Conservation (phyloP, 2,888 invertebrate genomes). For the Helicoverpa assulta region DNA sequence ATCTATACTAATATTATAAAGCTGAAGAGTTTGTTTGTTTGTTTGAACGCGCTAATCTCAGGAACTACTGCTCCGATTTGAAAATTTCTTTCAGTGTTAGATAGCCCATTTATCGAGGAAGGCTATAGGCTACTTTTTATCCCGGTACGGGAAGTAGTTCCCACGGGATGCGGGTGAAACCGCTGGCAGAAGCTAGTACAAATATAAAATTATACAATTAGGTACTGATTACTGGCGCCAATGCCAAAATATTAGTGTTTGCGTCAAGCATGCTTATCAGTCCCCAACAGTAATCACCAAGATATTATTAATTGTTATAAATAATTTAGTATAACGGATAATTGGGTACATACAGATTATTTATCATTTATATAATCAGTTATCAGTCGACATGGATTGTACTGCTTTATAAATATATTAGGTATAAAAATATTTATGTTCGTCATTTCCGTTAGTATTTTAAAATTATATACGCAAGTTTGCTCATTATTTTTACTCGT, state of each 20-base stretch:
- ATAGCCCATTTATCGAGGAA: too few relatives aligned
- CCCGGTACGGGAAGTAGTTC: too few relatives aligned
- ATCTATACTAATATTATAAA: too few relatives aligned
- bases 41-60: too few relatives aligned
- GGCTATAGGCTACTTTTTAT: too few relatives aligned
- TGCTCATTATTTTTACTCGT: neutral
- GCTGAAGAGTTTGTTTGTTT: too few relatives aligned
- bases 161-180: too few relatives aligned
- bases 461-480: neutral
- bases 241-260: conserved; percentile 17
- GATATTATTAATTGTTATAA: conserved; percentile 41
- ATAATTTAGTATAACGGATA: conserved; percentile 28
- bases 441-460: too few relatives aligned
- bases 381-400: neutral
- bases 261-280: conserved; percentile 42
- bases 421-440: too few relatives aligned
- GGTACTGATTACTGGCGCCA: conserved; percentile 28
- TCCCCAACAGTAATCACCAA: conserved; percentile 39
- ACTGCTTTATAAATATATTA: too few relatives aligned
- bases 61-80: too few relatives aligned
- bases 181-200: neutral
- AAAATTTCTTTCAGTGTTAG: too few relatives aligned
- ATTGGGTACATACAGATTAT: conserved; percentile 32
- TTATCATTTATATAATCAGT: conserved; percentile 16
- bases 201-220: neutral